Evolutionary conservation across 2,888 invertebrate genomes (phyloP).

Genomic region (Orthonychiurus folsomi): DNA sequence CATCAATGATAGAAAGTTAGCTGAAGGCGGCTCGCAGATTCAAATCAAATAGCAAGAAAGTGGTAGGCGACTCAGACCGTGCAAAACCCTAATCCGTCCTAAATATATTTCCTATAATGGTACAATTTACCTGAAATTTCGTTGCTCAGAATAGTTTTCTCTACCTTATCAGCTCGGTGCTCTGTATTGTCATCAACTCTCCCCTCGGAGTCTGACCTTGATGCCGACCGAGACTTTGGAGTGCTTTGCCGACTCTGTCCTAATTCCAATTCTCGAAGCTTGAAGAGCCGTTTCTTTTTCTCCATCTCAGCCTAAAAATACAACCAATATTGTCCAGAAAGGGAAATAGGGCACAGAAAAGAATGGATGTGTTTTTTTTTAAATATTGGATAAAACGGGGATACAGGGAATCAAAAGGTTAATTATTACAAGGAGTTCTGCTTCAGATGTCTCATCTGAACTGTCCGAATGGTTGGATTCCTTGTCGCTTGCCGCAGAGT

Average conservation of each 20-base stretch:
- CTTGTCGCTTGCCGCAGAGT: slow-evolving; percentile 51
- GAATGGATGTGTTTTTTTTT: not conserved
- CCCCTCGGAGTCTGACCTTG: not conserved
- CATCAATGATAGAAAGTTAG: too few species aligned
- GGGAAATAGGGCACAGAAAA: not conserved
- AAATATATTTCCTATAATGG: too few species aligned
- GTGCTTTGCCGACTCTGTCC: not conserved
- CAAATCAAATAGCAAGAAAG: too few species aligned
- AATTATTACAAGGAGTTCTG: slow-evolving; percentile 59
- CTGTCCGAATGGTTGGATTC: slow-evolving; percentile 44
- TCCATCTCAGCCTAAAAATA: slow-evolving; percentile 29
- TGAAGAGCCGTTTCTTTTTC: slow-evolving; percentile 26
- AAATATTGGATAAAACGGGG: too few species aligned
- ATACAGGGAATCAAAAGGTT: too few species aligned
- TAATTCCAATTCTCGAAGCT: slow-evolving; percentile 12
- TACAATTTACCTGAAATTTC: not conserved
- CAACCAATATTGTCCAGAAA: not conserved
- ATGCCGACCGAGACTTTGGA: not conserved
- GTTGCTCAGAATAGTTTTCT: not conserved
- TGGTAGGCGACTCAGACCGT: too few species aligned
- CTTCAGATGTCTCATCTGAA: slow-evolving; percentile 55
- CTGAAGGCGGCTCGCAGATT: too few species aligned
- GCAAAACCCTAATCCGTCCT: too few species aligned
- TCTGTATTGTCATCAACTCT: not conserved
- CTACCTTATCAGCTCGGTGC: not conserved